phyloP scores from a whole-genome alignment of 2,113 vertebrate genomes.

The Probosciger aterrimus region DNA sequence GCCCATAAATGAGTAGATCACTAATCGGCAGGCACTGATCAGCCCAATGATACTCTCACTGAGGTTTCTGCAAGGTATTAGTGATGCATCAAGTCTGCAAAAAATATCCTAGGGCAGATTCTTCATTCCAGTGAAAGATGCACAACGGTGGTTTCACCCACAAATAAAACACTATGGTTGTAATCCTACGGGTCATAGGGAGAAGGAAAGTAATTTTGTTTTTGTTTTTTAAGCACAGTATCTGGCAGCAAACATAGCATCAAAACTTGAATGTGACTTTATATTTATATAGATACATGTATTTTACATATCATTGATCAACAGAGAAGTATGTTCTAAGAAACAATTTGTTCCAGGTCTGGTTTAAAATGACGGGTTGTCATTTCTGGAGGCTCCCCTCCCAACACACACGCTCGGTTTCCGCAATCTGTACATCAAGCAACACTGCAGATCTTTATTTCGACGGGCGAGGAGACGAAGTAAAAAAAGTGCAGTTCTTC shows the following conservation, averaged over 20 bases:
- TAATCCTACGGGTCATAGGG: constrained; percentile 66
- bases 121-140: constrained; percentile 73
- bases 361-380: constrained; percentile 51
- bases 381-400: constrained; percentile 61
- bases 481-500: constrained; percentile 95
- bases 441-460: constrained; percentile 75
- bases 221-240: constrained; percentile 66
- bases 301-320: constrained; percentile 74
- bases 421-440: constrained; percentile 74
- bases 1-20: background rate
- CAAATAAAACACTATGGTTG: constrained; percentile 69
- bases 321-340: constrained; percentile 66
- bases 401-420: constrained; percentile 30
- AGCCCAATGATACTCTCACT: background rate
- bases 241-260: constrained; percentile 70
- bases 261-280: constrained; percentile 62
- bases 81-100: constrained; percentile 73
- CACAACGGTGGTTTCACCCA: constrained; percentile 53
- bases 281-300: constrained; percentile 74
- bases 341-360: constrained; percentile 75
- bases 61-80: constrained; percentile 13
- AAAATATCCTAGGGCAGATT: constrained; percentile 71
- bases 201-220: constrained; percentile 40
- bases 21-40: constrained; percentile 1
- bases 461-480: constrained; percentile 81